Conservation (phyloP, 2,797 vertebrate species). For the Prionace glauca region DNA sequence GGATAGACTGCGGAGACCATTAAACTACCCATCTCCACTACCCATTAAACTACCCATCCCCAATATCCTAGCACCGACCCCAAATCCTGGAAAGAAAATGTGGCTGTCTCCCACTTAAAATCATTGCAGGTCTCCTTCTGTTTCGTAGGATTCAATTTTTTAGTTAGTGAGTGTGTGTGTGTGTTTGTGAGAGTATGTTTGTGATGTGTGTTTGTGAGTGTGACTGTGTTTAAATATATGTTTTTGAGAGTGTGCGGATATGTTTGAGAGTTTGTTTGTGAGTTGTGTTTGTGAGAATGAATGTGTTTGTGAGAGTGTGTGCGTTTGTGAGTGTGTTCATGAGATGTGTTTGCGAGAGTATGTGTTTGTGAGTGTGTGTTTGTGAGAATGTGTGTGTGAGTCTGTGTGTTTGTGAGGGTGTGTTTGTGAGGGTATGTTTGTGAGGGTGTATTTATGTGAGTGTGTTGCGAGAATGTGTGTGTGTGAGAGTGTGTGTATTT, state of each 20-base stretch:
- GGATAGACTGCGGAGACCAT: conserved; percentile 12
- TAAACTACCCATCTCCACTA: neutral
- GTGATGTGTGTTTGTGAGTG: too few species aligned
- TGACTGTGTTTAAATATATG: too few species aligned
- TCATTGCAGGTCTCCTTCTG: neutral
- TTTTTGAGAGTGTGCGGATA: neutral
- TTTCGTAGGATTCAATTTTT: neutral
- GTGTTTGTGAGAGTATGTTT: neutral
- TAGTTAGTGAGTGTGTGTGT: neutral
- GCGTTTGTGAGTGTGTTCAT: too few species aligned
- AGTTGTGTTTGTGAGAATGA: too few species aligned
- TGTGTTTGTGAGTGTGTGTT: too few species aligned
- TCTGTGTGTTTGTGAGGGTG: too few species aligned
- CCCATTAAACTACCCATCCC: neutral
- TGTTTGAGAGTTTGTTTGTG: neutral
- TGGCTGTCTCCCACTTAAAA: neutral
- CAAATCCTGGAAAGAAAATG: neutral
- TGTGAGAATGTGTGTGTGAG: neutral
- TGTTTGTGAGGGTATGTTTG: too few species aligned
- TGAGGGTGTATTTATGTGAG: too few species aligned
- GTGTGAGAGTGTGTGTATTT: too few species aligned
- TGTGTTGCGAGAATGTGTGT: too few species aligned
- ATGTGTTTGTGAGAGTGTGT: too few species aligned
- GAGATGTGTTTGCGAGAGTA: too few species aligned
- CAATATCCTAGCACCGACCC: neutral